Evolutionary conservation across 2,888 invertebrate genomes (phyloP).

Genomic region (Melieria crassipennis): DNA sequence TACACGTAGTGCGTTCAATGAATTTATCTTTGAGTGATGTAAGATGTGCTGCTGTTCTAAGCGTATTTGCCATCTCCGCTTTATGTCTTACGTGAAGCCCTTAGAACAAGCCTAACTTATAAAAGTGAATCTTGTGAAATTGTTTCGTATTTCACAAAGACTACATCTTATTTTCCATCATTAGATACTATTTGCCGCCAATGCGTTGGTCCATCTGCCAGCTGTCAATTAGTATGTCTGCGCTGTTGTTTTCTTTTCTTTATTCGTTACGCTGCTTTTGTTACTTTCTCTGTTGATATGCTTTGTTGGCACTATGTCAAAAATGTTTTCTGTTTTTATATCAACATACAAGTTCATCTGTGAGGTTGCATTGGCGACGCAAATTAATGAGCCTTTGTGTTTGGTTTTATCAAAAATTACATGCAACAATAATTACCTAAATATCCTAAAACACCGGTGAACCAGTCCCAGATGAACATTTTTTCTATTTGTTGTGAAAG

Average conservation of each 20-base stretch:
- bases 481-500: constrained; percentile 37
- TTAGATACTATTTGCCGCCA: too few species aligned
- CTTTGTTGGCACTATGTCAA: constrained; percentile 61
- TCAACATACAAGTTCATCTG: background rate
- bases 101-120: too few species aligned
- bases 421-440: constrained; percentile 74
- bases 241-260: background rate
- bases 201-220: background rate
- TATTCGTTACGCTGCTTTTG: background rate
- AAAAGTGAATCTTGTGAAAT: too few species aligned
- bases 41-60: too few species aligned
- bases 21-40: too few species aligned
- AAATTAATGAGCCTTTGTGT: constrained; percentile 1
- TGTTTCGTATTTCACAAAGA: too few species aligned
- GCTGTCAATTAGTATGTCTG: background rate
- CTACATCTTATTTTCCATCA: too few species aligned
- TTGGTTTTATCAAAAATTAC: background rate
- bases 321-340: constrained; percentile 35
- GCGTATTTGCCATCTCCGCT: too few species aligned
- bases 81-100: too few species aligned
- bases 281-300: constrained; percentile 36
- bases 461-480: constrained; percentile 98
- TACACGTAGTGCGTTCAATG: too few species aligned
- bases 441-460: constrained; percentile 92
- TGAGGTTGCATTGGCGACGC: background rate